phyloP scores from a whole-genome alignment of 2,113 vertebrate species.

The Rhodinocichla rosea region DNA sequence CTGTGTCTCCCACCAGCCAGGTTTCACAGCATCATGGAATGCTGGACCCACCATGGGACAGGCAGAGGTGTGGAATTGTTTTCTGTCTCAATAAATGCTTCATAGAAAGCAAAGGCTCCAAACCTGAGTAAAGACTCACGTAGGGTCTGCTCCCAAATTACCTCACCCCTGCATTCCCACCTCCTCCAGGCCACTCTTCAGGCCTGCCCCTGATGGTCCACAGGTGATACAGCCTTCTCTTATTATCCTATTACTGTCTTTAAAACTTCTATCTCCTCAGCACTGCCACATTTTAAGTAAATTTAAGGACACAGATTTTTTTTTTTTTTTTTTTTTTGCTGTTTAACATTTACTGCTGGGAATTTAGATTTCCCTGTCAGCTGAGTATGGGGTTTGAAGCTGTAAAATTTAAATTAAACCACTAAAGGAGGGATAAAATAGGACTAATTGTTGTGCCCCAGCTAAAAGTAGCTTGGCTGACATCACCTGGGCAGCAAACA shows the following conservation, averaged over 20 bases:
- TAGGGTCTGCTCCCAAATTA: background rate
- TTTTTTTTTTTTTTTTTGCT: background rate
- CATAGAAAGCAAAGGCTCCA: background rate
- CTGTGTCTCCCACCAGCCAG: background rate
- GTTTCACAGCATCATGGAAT: fast-evolving
- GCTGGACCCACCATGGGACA: background rate
- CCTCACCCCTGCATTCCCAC: background rate
- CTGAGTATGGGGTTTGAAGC: background rate
- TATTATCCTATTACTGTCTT: background rate
- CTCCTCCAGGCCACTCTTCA: background rate
- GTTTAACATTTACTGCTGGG: background rate
- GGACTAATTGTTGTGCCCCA: background rate
- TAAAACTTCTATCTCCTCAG: background rate
- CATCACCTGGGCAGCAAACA: background rate
- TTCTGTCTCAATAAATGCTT: background rate
- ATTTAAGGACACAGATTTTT: background rate
- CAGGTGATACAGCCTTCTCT: background rate
- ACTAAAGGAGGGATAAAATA: background rate
- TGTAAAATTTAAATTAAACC: background rate
- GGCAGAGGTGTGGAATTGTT: background rate
- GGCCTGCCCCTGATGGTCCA: background rate
- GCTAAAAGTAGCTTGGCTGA: background rate
- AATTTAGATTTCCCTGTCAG: background rate
- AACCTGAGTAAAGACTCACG: background rate
- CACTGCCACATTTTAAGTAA: background rate